Conservation (phyloP, 2,888 invertebrate species). For the Macrostomum cliftonense region DNA sequence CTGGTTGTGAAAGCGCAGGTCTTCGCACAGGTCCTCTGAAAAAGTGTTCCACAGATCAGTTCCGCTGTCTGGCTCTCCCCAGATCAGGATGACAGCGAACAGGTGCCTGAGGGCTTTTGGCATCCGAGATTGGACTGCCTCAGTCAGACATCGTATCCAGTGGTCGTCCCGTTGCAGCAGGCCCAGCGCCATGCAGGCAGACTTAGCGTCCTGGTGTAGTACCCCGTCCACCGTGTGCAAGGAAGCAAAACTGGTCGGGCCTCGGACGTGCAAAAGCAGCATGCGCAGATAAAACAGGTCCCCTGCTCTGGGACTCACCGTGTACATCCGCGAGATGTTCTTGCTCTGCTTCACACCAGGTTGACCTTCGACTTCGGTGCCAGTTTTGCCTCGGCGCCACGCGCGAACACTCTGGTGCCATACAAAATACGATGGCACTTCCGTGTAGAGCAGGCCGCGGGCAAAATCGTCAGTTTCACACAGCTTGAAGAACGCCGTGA, state of each 20-base stretch:
- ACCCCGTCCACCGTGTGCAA: slow-evolving; percentile 18
- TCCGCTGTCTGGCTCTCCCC: too few relatives aligned
- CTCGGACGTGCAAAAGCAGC: background rate
- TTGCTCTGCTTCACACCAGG: slow-evolving; percentile 5
- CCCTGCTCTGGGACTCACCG: slow-evolving; percentile 14
- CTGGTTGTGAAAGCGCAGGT: too few relatives aligned
- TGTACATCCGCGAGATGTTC: slow-evolving; percentile 13
- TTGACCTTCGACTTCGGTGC: slow-evolving; percentile 1
- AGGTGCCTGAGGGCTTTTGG: slow-evolving; percentile 13
- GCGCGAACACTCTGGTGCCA: slow-evolving; percentile 7
- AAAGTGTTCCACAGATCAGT: too few relatives aligned
- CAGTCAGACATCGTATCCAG: slow-evolving; percentile 19
- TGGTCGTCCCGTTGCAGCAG: slow-evolving; percentile 24
- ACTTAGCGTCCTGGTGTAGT: slow-evolving; percentile 18
- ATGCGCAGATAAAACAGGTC: slow-evolving; percentile 12
- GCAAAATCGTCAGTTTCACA: slow-evolving; percentile 6
- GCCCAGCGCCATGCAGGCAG: slow-evolving; percentile 20
- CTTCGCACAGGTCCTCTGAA: too few relatives aligned
- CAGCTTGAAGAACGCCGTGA: background rate
- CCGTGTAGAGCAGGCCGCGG: slow-evolving; percentile 9
- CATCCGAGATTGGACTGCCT: slow-evolving; percentile 15
- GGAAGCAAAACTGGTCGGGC: slow-evolving; percentile 1
- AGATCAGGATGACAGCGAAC: slow-evolving; percentile 11
- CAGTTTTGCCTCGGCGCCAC: background rate
- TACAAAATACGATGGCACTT: slow-evolving; percentile 13